Percentiles rank a stretch among this genome's conserved stretches.
Conservation (phyloP, 2,888 invertebrate genomes). For the Minunthozetes semirufus region DNA sequence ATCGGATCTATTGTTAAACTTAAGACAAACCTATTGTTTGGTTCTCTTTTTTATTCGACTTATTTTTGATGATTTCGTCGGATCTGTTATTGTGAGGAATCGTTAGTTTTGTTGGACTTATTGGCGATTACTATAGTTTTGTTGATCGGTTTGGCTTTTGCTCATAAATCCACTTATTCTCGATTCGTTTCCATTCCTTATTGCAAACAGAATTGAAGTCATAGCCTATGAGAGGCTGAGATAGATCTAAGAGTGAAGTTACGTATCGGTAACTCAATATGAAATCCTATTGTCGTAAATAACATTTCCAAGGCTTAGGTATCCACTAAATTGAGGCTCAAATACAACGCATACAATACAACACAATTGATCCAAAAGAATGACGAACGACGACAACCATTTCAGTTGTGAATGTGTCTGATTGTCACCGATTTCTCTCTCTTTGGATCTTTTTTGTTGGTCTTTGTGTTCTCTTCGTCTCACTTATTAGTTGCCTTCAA, state of each 20-base stretch:
- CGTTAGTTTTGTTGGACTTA: constrained; percentile 25
- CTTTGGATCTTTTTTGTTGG: not conserved
- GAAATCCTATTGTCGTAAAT: constrained; percentile 23
- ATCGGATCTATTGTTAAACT: not conserved
- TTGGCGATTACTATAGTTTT: constrained; percentile 14
- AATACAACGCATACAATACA: constrained; percentile 12
- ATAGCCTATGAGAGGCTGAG: not conserved
- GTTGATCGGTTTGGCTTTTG: constrained; percentile 20
- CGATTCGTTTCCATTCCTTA: constrained; percentile 17
- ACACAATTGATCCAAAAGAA: constrained; percentile 23
- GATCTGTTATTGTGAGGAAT: not conserved
- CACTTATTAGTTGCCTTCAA: constrained; percentile 12
- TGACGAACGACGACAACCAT: not conserved
- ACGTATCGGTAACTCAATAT: constrained; percentile 19
- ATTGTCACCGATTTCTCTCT: constrained; percentile 17
- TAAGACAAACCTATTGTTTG: not conserved
- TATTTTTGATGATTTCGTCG: not conserved
- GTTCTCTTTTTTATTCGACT: not conserved
- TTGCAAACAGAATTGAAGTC: not conserved
- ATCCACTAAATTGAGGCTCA: constrained; percentile 23
- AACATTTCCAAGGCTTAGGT: constrained; percentile 22
- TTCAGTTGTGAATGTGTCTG: constrained; percentile 8
- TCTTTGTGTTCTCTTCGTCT: not conserved
- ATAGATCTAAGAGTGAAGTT: not conserved
- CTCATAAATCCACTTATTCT: constrained; percentile 27